Evolutionary conservation across 1,140 invertebrate species (phyloP).

Genomic region (Mya arenaria): DNA sequence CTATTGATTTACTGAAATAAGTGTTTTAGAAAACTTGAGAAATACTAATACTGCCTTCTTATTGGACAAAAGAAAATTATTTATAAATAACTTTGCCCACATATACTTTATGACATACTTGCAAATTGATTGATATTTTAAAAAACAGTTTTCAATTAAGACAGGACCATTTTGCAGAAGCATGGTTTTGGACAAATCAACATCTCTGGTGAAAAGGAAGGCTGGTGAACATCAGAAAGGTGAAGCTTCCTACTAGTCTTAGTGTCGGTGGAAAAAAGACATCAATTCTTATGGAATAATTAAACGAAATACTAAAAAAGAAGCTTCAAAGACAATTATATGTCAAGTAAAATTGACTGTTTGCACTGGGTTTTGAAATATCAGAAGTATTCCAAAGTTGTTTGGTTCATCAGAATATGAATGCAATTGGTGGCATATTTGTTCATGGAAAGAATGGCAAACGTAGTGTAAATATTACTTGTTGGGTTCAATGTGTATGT

Average conservation of each 20-base stretch:
- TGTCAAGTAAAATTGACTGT: neutral
- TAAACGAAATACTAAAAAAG: neutral
- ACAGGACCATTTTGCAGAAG: no score
- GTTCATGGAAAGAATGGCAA: neutral
- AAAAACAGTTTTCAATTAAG: no score
- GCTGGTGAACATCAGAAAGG: neutral
- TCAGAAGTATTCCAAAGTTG: neutral
- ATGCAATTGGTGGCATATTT: neutral
- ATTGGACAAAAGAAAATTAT: no score
- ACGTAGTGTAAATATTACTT: neutral
- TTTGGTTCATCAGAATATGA: neutral
- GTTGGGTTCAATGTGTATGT: neutral
- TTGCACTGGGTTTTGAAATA: neutral
- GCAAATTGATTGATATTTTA: no score
- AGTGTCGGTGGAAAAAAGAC: neutral
- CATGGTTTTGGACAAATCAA: slow-evolving; percentile 30
- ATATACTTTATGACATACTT: no score
- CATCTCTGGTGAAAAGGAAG: slow-evolving; percentile 1
- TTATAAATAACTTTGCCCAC: no score
- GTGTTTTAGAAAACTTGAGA: no score
- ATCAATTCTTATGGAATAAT: neutral
- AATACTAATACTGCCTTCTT: no score
- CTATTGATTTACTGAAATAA: no score
- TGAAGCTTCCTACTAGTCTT: neutral
- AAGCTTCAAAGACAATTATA: neutral